phyloP scores from a whole-genome alignment of 2,888 invertebrate species.

The Nomada hirtipes region DNA sequence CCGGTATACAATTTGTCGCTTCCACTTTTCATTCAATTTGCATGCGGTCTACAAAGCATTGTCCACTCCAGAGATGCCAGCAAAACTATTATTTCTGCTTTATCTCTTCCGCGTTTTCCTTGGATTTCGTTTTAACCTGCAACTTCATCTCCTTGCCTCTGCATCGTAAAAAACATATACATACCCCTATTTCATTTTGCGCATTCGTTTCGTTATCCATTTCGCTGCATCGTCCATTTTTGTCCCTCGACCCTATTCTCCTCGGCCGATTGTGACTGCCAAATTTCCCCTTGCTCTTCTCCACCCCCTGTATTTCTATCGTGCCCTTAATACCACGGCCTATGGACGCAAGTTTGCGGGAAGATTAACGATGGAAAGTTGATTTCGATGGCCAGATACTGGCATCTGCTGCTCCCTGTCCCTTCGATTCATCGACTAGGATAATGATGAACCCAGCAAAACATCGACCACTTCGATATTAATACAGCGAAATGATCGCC shows the following conservation, averaged over 20 bases:
- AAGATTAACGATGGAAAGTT: conserved; percentile 41
- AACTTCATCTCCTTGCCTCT: neutral
- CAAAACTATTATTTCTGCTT: neutral
- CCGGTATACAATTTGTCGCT: too few relatives aligned
- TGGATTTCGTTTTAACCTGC: neutral
- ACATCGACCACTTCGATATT: conserved; percentile 1
- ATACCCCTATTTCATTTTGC: neutral
- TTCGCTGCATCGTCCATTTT: neutral
- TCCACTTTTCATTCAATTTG: neutral
- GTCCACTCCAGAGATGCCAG: neutral
- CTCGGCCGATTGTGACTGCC: neutral
- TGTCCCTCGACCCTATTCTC: neutral
- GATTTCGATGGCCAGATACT: conserved; percentile 21
- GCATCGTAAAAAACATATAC: neutral
- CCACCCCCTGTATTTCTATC: neutral
- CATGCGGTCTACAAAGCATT: neutral
- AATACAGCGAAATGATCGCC: neutral
- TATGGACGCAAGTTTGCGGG: conserved; percentile 12
- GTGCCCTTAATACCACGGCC: neutral
- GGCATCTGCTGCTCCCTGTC: conserved; percentile 16
- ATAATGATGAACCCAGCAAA: conserved; percentile 15
- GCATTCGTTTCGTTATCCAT: neutral
- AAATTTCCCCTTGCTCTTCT: conserved; percentile 2
- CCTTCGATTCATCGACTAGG: conserved; percentile 9
- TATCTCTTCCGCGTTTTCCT: neutral